A percentile compares a stretch with the other conserved stretches of the same genome.
Evolutionary conservation across 2,888 invertebrate species (phyloP).

Genomic region (Nezara viridula): DNA sequence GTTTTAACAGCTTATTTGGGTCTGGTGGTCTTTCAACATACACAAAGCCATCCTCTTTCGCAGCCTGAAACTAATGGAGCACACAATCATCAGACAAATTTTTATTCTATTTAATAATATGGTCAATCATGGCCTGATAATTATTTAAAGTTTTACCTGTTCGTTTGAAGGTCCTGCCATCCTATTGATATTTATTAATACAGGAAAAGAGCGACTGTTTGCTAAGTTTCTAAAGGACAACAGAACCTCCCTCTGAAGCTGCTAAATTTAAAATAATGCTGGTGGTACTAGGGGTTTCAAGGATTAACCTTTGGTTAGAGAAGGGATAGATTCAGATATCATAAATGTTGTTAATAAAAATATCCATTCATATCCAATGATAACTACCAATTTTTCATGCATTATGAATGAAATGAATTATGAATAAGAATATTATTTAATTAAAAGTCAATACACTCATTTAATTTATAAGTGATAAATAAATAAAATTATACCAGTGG

Average conservation of each 20-base stretch:
- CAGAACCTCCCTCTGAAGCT: neutral
- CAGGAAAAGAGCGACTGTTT: neutral
- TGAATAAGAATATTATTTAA: neutral
- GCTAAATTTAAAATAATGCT: neutral
- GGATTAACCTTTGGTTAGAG: constrained; percentile 8
- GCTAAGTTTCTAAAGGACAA: neutral
- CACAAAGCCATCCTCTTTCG: neutral
- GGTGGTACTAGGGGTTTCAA: neutral
- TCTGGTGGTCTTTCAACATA: neutral
- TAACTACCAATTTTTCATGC: neutral
- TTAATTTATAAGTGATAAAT: neutral
- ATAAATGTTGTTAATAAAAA: neutral
- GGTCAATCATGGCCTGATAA: neutral
- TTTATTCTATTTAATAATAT: neutral
- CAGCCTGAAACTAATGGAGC: neutral
- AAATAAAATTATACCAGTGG: neutral
- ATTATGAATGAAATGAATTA: neutral
- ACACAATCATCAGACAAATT: neutral
- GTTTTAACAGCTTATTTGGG: neutral
- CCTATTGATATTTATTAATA: neutral
- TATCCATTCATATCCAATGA: neutral
- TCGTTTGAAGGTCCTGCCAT: neutral
- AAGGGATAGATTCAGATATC: neutral
- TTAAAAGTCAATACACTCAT: no score
- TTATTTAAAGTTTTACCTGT: neutral